phyloP scores from a whole-genome alignment of 2,113 vertebrate genomes.

The Chlorodrepanis virens region DNA sequence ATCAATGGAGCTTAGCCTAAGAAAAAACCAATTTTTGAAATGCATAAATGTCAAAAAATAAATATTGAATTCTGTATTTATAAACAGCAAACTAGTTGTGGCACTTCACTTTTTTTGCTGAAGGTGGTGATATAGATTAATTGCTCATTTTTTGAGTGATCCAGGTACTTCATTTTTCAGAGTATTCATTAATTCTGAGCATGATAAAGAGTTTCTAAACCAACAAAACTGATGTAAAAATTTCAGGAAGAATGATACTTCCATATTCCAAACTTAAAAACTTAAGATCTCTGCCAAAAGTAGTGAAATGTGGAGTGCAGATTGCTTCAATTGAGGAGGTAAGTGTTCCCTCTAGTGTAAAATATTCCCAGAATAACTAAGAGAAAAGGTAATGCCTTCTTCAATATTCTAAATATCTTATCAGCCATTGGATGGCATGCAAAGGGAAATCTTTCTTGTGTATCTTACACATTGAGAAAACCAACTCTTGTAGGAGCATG shows the following conservation, averaged over 20 bases:
- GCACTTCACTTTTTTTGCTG: neutral
- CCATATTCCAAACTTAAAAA: neutral
- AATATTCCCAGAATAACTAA: neutral
- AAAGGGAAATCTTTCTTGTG: neutral
- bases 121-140: neutral
- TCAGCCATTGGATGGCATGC: neutral
- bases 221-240: neutral
- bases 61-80: neutral
- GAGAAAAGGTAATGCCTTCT: neutral
- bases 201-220: neutral
- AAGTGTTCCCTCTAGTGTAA: neutral
- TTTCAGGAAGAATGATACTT: neutral
- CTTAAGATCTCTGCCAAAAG: neutral
- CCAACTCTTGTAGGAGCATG: neutral
- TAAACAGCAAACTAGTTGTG: neutral
- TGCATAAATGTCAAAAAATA: neutral
- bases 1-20: constrained; percentile 93
- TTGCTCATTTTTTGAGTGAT: neutral
- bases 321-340: neutral
- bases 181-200: neutral
- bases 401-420: neutral
- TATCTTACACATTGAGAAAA: neutral
- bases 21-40: constrained; percentile 41
- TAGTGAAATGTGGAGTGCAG: neutral
- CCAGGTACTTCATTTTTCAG: neutral